A percentile compares a stretch with the other conserved stretches of the same genome.
Conservation (phyloP, 2,888 invertebrate genomes). For the Salpingus planirostris region DNA sequence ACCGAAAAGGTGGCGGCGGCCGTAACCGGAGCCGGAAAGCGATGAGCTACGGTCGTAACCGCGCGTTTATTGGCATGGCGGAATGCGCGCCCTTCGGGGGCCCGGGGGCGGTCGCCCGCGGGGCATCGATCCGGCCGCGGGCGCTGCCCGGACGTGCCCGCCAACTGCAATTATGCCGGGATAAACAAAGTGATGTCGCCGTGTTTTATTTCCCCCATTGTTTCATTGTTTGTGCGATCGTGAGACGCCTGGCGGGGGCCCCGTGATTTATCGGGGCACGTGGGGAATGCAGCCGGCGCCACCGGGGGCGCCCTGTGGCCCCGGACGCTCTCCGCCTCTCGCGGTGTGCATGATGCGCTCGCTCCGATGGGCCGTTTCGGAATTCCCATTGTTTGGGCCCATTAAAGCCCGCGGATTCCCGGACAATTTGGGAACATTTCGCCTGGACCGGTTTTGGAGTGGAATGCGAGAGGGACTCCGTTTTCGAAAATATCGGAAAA, state of each 20-base stretch:
- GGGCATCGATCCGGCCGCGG: too few relatives aligned
- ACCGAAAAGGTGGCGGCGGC: too few relatives aligned
- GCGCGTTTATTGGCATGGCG: slow-evolving; percentile 23
- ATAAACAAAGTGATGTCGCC: slow-evolving; percentile 42
- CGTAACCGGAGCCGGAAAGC: slow-evolving; percentile 25
- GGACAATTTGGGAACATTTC: too few relatives aligned
- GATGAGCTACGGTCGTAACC: slow-evolving; percentile 31
- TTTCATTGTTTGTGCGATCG: slow-evolving; percentile 42
- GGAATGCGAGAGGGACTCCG: too few relatives aligned
- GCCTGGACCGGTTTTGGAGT: too few relatives aligned
- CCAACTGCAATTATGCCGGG: slow-evolving; percentile 41
- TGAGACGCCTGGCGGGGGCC: slow-evolving; percentile 40
- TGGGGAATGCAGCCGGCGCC: slow-evolving; percentile 42
- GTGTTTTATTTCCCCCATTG: slow-evolving; percentile 43
- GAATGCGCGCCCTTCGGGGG: slow-evolving; percentile 2
- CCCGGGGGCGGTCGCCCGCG: too few relatives aligned
- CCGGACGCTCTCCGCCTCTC: slow-evolving; percentile 13
- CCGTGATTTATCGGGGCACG: slow-evolving; percentile 43
- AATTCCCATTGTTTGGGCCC: slow-evolving; percentile 39
- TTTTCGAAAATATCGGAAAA: too few relatives aligned
- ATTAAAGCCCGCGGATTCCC: too few relatives aligned
- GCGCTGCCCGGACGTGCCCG: slow-evolving; percentile 23
- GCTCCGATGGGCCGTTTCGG: slow-evolving; percentile 36
- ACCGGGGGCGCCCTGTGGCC: slow-evolving; percentile 40
- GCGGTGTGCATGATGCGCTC: slow-evolving; percentile 32